Conservation (phyloP, 2,113 vertebrate species). For the Antennarius striatus region DNA sequence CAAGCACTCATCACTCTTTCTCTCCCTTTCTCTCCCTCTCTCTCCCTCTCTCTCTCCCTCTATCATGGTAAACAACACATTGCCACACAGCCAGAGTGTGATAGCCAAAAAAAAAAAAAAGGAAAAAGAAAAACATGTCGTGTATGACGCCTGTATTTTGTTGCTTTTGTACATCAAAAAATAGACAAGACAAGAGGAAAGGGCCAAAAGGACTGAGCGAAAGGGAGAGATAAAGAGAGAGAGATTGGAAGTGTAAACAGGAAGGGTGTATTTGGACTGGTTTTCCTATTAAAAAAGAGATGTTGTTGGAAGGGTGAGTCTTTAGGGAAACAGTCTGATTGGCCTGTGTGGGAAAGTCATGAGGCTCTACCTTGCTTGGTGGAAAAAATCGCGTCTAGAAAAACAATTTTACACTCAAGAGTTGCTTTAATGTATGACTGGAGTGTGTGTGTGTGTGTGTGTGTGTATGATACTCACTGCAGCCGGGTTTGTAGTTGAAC, state of each 20-base stretch:
- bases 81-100: conserved; percentile 82
- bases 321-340: conserved; percentile 66
- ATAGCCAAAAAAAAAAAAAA: conserved; percentile 73
- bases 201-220: conserved; percentile 60
- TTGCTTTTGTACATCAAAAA: conserved; percentile 77
- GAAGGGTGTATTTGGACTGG: conserved; percentile 73
- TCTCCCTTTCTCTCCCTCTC: conserved; percentile 38
- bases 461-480: conserved; percentile 84
- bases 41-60: conserved; percentile 54
- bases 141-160: conserved; percentile 72
- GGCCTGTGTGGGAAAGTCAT: conserved; percentile 57
- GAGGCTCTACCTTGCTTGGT: conserved; percentile 48
- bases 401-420: not conserved
- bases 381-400: conserved; percentile 34
- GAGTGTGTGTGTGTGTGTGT: not conserved
- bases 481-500: conserved; percentile 98
- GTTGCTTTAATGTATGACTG: conserved; percentile 23
- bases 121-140: conserved; percentile 61
- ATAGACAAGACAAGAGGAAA: conserved; percentile 72
- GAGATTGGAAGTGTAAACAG: conserved; percentile 66
- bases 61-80: conserved; percentile 86
- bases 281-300: conserved; percentile 69
- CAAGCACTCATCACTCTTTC: conserved; percentile 52
- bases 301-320: conserved; percentile 62
- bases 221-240: conserved; percentile 41